Evolutionary conservation across 2,797 vertebrate genomes (phyloP).

Genomic region (Sebastes cheni): DNA sequence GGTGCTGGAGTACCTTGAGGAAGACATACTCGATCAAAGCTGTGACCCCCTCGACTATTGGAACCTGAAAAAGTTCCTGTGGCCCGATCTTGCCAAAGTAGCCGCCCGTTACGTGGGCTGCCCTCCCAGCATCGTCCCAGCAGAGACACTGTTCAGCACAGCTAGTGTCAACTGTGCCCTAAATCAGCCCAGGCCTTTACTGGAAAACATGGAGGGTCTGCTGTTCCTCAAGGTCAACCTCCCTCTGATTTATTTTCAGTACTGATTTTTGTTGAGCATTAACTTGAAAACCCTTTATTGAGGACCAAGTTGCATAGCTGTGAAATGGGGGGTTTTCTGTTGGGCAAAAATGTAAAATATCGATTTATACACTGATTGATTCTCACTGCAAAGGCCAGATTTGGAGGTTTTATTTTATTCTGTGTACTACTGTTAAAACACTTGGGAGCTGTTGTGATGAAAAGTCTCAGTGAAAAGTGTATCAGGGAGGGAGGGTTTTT

Average conservation of each 20-base stretch:
- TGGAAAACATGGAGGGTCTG: conserved; percentile 96
- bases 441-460: conserved; percentile 79
- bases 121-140: conserved; percentile 93
- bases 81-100: conserved; percentile 94
- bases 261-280: conserved; percentile 85
- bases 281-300: conserved; percentile 72
- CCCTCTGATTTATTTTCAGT: conserved; percentile 98
- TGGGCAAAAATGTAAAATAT: conserved; percentile 71
- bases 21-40: conserved; percentile 98
- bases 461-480: conserved; percentile 79
- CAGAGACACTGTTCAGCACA: conserved; percentile 95
- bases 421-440: conserved; percentile 85
- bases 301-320: conserved; percentile 82
- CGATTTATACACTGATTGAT: conserved; percentile 74
- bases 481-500: conserved; percentile 83
- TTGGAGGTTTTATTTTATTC: conserved; percentile 71
- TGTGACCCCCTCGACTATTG: conserved; percentile 99
- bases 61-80: conserved; percentile 94
- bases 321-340: conserved; percentile 69
- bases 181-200: conserved; percentile 89
- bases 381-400: conserved; percentile 75
- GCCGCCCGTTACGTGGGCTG: conserved; percentile 96
- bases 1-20: conserved; percentile 95
- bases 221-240: conserved; percentile 99
- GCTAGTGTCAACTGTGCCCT: conserved; percentile 88